Evolutionary conservation across 1,140 invertebrate genomes (phyloP).

Genomic region (Philotrypesis tridentata): DNA sequence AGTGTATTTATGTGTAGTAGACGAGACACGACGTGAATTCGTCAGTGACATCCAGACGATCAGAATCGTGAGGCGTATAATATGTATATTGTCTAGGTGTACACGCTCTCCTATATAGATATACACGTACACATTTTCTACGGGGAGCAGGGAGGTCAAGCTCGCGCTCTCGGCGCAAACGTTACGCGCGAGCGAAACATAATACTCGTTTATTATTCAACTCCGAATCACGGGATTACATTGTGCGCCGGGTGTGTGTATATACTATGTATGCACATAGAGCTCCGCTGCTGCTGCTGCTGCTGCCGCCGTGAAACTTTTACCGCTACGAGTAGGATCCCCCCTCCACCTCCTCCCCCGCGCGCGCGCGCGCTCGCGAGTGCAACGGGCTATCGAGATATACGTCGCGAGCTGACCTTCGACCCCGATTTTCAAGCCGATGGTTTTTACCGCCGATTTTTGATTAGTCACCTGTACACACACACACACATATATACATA

Average conservation of each 20-base stretch:
- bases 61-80: too few species aligned
- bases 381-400: constrained; percentile 20
- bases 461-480: constrained; percentile 41
- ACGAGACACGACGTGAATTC: too few species aligned
- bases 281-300: too few species aligned
- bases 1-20: too few species aligned
- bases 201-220: constrained; percentile 40
- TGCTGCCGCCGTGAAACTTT: constrained; percentile 22
- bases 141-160: constrained; percentile 20
- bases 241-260: too few species aligned
- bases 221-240: constrained; percentile 42
- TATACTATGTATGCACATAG: too few species aligned
- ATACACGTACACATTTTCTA: too few species aligned
- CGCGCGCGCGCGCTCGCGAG: constrained; percentile 10
- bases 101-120: too few species aligned
- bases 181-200: constrained; percentile 25
- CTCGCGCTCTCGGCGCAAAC: not conserved
- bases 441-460: constrained; percentile 5
- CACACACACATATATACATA: too few species aligned
- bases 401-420: constrained; percentile 15
- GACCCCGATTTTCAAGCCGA: constrained; percentile 36
- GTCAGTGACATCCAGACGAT: too few species aligned
- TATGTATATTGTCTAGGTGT: too few species aligned
- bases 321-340: constrained; percentile 43
- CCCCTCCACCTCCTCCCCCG: too few species aligned